phyloP scores from a whole-genome alignment of 2,113 vertebrate species.

The Castor canadensis region DNA sequence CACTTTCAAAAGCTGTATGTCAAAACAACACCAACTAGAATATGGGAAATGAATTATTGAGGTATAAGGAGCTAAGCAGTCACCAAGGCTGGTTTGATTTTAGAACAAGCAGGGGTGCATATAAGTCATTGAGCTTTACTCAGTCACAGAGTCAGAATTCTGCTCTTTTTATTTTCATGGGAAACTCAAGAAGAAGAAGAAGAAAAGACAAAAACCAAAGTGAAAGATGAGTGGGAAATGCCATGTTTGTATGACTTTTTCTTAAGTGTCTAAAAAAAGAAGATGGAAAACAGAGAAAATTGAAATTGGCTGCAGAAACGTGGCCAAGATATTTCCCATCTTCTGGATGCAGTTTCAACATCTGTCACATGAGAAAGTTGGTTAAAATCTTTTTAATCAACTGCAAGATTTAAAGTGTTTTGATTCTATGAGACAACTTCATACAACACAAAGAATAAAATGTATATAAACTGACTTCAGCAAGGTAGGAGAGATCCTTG shows the following conservation, averaged over 20 bases:
- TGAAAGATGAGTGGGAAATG: background rate
- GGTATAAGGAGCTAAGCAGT: conserved; percentile 45
- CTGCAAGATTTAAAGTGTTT: background rate
- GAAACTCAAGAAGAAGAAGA: conserved; percentile 29
- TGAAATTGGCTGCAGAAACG: background rate
- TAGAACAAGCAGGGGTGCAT: conserved; percentile 34
- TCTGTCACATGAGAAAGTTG: background rate
- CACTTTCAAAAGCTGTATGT: background rate
- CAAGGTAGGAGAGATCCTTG: background rate
- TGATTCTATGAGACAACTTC: conserved; percentile 1
- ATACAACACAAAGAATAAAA: background rate
- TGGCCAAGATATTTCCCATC: background rate
- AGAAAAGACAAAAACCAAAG: background rate
- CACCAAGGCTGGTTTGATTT: conserved; percentile 49
- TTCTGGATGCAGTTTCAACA: background rate
- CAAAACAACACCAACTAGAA: conserved; percentile 55
- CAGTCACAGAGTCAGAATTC: conserved; percentile 36
- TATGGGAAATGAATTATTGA: conserved; percentile 40
- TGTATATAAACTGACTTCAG: background rate
- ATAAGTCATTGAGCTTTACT: background rate
- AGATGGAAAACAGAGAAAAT: background rate
- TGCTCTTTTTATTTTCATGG: background rate
- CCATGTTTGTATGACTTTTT: background rate
- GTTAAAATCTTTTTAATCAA: background rate
- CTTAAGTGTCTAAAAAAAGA: background rate